Base-by-base conservation (phyloP, 2,888 invertebrate genomes). In the Lithophane semibrunnea region DNA sequence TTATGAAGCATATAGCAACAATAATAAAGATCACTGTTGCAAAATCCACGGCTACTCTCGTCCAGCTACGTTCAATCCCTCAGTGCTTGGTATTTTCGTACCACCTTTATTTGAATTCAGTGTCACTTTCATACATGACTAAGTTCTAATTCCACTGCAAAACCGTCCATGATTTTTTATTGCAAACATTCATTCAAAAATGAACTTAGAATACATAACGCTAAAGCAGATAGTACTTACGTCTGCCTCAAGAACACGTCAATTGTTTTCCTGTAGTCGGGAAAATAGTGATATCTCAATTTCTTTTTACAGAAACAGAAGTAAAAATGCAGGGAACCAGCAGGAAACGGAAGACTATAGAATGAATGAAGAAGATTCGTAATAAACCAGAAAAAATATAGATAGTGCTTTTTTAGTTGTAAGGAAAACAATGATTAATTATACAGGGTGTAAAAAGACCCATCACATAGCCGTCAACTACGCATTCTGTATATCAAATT, bases 291-390 rank as follows among this genome's bases (percentile, higher is more conserved):
- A n/a, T 21, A 1, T 24, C 16, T 73, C 9, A 29, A 44, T 66
- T 49, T 13, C 2, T 74, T 65, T 49, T 84, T 73, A 52, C 87
- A 93, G 93, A 85, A 92, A 89, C 76, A 88, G 93, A 84, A 90
- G 88, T 77, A 92, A 91, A 75, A 92, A 91, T 74, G 82, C 87
- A 4, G 88, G 13, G 5, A 73, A 21, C 18, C 71, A 67, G 37
- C 63, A 87, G 37, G 91, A 91, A 12, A 80, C 80, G 71, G 91
- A 87, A 52, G 80, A 78, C 3, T 88, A 73, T 70, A 74, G 83
- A 65, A 85, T 56, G 0, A 66, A 83, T 24, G 73, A 70, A n/a
- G 75, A 78, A 37, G 88, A 89, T 65, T 83, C 84, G 9, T 81
- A 73, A 16, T 81, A 58, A 68, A 77, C 21, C 49, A 77, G 12